Evolutionary conservation across 2,113 vertebrate genomes (phyloP).

Genomic region (Corythornis madagascariensis): DNA sequence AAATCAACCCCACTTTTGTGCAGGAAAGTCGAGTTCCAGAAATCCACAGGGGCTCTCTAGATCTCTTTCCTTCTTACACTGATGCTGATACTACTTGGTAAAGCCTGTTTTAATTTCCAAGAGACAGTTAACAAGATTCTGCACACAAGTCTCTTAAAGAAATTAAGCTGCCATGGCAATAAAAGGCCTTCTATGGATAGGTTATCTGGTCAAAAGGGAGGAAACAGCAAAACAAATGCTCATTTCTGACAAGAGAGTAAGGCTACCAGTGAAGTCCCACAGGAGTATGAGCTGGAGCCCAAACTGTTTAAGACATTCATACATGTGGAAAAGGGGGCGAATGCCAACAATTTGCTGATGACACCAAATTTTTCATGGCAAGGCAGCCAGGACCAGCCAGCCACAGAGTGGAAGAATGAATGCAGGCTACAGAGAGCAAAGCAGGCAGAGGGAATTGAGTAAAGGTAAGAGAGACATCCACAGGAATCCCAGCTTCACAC

Average conservation of each 20-base stretch:
- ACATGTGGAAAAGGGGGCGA: not conserved
- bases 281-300: not conserved
- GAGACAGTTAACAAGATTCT: not conserved
- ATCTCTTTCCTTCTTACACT: not conserved
- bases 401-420: not conserved
- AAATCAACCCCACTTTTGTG: not conserved
- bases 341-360: not conserved
- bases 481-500: not conserved
- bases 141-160: not conserved
- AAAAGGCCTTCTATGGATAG: not conserved
- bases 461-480: not conserved
- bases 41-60: not conserved
- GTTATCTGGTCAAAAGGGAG: not conserved
- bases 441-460: not conserved
- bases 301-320: not conserved
- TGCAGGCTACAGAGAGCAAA: not conserved
- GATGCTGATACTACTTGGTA: not conserved
- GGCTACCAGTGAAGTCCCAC: not conserved
- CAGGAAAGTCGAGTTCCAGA: not conserved
- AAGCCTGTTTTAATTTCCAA: not conserved
- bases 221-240: not conserved
- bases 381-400: not conserved
- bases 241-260: not conserved
- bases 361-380: not conserved
- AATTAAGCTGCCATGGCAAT: not conserved